Evolutionary conservation across 2,888 invertebrate species (phyloP).

Genomic region (Zootermopsis nevadensis): DNA sequence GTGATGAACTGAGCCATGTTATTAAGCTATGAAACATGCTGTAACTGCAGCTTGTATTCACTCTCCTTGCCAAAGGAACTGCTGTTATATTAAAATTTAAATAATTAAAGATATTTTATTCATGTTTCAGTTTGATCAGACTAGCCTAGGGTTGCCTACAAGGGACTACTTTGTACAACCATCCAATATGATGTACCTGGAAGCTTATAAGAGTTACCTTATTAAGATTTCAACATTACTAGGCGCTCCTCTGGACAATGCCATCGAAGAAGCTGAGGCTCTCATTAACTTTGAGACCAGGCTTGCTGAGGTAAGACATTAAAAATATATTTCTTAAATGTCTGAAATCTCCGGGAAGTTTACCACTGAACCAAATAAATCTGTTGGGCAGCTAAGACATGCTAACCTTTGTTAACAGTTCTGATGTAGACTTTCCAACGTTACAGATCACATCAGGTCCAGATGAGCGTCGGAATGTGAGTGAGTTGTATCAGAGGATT

Average conservation of each 20-base stretch:
- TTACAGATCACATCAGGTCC: conserved; percentile 78
- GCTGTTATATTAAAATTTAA: no score
- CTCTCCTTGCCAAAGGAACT: no score
- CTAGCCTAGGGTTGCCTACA: conserved; percentile 79
- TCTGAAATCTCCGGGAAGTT: no score
- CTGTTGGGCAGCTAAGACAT: no score
- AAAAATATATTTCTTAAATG: not conserved
- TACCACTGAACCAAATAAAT: no score
- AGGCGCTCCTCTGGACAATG: conserved; percentile 74
- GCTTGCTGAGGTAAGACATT: conserved; percentile 69
- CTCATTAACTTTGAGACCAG: conserved; percentile 84
- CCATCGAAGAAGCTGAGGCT: conserved; percentile 74
- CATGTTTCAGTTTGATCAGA: conserved; percentile 83
- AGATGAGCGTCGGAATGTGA: conserved; percentile 84
- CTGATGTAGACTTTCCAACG: not conserved
- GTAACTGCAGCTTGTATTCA: no score
- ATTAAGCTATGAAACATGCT: no score
- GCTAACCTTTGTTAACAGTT: no score
- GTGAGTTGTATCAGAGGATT: conserved; percentile 85
- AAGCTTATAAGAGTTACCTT: conserved; percentile 85
- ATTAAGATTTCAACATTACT: conserved; percentile 77
- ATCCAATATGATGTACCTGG: conserved; percentile 74
- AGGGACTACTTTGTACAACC: conserved; percentile 71
- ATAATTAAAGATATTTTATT: conserved; percentile 28
- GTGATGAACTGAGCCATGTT: no score